Percentiles rank a stretch among this genome's conserved stretches.
phyloP scores from a whole-genome alignment of 1,140 invertebrate genomes.

The Bombus vancouverensis region DNA sequence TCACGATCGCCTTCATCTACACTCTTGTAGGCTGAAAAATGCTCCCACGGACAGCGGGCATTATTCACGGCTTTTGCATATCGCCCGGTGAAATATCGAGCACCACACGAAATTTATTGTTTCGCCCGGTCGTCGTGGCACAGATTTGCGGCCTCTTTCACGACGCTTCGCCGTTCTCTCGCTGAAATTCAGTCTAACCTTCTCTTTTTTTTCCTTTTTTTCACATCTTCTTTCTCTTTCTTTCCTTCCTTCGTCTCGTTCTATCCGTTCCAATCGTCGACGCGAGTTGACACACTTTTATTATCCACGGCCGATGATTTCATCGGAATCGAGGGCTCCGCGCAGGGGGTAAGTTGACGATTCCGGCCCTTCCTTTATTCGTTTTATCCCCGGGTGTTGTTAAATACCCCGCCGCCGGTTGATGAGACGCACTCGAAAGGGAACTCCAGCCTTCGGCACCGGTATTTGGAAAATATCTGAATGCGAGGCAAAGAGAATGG shows the following conservation, averaged over 20 bases:
- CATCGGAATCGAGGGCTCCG: conserved; percentile 12
- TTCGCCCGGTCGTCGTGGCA: conserved; percentile 40
- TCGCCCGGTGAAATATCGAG: conserved; percentile 40
- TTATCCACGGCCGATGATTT: conserved; percentile 29
- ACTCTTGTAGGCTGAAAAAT: conserved; percentile 29
- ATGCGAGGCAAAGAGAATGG: neutral
- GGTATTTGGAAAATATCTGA: conserved; percentile 22
- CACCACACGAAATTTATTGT: conserved; percentile 42
- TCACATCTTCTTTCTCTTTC: neutral
- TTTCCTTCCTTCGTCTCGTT: neutral
- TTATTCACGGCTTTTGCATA: conserved; percentile 48
- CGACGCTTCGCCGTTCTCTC: neutral
- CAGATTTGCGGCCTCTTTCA: conserved; percentile 46
- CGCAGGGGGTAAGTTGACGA: conserved; percentile 25
- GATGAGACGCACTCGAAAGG: conserved; percentile 33
- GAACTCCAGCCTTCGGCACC: neutral
- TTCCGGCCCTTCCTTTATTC: conserved; percentile 18
- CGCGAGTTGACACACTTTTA: conserved; percentile 38
- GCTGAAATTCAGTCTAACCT: conserved; percentile 1
- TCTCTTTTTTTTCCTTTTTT: neutral
- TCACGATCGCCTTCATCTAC: neutral
- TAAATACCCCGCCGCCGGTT: conserved; percentile 17
- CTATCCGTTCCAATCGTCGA: neutral
- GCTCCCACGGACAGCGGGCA: conserved; percentile 10
- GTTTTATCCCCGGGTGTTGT: conserved; percentile 37